Percentiles rank a stretch among this genome's conserved stretches.
phyloP scores from a whole-genome alignment of 2,888 invertebrate genomes.

The Gastrophysa polygoni region DNA sequence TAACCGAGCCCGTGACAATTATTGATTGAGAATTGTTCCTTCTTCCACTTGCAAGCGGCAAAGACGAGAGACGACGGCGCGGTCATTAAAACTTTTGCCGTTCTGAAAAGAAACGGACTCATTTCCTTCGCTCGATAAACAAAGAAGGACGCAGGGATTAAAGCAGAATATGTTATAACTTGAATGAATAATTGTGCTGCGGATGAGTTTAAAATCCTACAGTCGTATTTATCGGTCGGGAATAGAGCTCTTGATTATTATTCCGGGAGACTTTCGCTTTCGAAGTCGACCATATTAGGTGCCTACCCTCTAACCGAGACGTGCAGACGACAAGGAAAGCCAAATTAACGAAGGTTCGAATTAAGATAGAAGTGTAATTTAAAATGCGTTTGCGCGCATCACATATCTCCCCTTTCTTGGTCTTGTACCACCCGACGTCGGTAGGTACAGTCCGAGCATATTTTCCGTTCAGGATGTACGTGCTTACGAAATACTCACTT shows the following conservation, averaged over 20 bases:
- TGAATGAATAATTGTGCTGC: conserved; percentile 59
- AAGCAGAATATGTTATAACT: conserved; percentile 59
- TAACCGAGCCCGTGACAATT: conserved; percentile 66
- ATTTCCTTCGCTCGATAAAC: conserved; percentile 55
- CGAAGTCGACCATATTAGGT: conserved; percentile 30
- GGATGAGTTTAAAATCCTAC: conserved; percentile 58
- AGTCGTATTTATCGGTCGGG: conserved; percentile 57
- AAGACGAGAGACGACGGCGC: conserved; percentile 49
- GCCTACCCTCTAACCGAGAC: conserved; percentile 18
- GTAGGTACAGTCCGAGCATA: conserved; percentile 12
- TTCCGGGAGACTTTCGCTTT: conserved; percentile 48
- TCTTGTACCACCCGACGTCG: conserved; percentile 16
- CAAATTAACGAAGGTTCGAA: conserved; percentile 50
- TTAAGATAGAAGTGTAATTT: conserved; percentile 54
- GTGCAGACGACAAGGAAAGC: conserved; percentile 39
- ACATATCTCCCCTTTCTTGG: conserved; percentile 17
- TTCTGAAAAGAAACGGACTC: conserved; percentile 57
- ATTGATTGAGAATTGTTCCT: conserved; percentile 74
- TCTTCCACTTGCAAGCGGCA: conserved; percentile 56
- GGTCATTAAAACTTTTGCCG: conserved; percentile 59
- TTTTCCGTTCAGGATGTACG: conserved; percentile 16
- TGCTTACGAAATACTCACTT: conserved; percentile 9
- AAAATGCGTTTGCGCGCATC: conserved; percentile 44
- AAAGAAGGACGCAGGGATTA: conserved; percentile 54
- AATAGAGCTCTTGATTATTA: conserved; percentile 53